These are phyloP conservation scores for Pedionomus torquatus DNA, from an alignment of 2,113 vertebrate species.

Conservation along the genomic window DNA sequence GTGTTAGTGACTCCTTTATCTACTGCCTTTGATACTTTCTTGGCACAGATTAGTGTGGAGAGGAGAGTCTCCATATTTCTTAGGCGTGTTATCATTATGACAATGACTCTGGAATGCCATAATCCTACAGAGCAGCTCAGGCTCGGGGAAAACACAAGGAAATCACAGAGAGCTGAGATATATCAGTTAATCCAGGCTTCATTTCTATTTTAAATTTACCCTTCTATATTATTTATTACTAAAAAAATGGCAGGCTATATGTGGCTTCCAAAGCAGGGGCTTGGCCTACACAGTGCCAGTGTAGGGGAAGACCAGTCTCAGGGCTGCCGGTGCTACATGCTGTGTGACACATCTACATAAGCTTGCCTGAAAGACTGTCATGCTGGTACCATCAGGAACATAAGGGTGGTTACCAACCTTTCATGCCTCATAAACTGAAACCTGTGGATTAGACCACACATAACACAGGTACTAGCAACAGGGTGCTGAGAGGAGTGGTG, in stretches of 20 bases:
- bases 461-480: not conserved
- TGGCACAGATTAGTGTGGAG: not conserved
- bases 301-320: not conserved
- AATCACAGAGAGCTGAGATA: not conserved
- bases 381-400: not conserved
- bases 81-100: not conserved
- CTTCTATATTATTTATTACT: not conserved
- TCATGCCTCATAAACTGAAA: not conserved
- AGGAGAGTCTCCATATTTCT: constrained; percentile 27
- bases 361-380: not conserved
- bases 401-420: not conserved
- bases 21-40: constrained; percentile 39
- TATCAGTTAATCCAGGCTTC: constrained; percentile 21
- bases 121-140: not conserved
- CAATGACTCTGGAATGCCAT: not conserved
- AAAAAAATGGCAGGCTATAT: not conserved
- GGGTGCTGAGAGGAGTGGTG: not conserved
- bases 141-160: constrained; percentile 20
- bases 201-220: not conserved
- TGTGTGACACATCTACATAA: not conserved
- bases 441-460: not conserved
- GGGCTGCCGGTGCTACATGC: not conserved
- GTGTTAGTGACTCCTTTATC: constrained; percentile 33
- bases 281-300: not conserved
- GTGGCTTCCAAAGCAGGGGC: not conserved